Evolutionary conservation across 2,888 invertebrate genomes (phyloP).

Genomic region (Crioceris asparagi): DNA sequence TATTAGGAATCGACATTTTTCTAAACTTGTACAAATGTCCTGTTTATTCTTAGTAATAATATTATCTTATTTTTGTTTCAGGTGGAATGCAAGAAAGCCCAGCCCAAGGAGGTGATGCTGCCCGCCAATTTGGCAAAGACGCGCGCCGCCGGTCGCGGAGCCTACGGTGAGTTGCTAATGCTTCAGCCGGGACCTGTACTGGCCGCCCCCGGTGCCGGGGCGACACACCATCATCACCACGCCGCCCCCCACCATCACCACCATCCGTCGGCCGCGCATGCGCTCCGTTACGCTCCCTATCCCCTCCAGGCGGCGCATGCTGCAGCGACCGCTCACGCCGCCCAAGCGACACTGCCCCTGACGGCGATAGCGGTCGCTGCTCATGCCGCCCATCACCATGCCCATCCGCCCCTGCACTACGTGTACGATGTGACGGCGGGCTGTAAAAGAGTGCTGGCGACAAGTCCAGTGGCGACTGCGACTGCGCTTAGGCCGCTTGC

Average conservation of each 20-base stretch:
- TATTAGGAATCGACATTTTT: too few relatives aligned
- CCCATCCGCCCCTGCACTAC: slow-evolving; percentile 27
- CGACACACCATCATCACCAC: slow-evolving; percentile 28
- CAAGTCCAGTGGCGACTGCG: too few relatives aligned
- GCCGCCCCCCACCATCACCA: slow-evolving; percentile 22
- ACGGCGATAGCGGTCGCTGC: slow-evolving; percentile 36
- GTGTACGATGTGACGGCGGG: slow-evolving; percentile 40
- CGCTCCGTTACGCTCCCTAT: slow-evolving; percentile 52
- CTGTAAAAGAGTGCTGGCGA: slow-evolving; percentile 47
- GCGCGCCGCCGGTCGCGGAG: slow-evolving; percentile 88
- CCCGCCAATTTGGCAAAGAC: slow-evolving; percentile 94
- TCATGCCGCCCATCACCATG: slow-evolving; percentile 35
- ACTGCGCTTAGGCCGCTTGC: slow-evolving; percentile 36
- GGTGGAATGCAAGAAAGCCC: slow-evolving; percentile 99
- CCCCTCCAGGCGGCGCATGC: slow-evolving; percentile 37
- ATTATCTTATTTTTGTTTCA: slow-evolving; percentile 38
- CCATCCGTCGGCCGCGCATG: slow-evolving; percentile 32
- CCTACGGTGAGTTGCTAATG: slow-evolving; percentile 96
- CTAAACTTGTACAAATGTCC: too few relatives aligned
- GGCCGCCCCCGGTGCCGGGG: slow-evolving; percentile 22
- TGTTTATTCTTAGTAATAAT: too few relatives aligned
- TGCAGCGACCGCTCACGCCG: slow-evolving; percentile 32
- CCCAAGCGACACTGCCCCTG: slow-evolving; percentile 29
- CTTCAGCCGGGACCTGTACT: slow-evolving; percentile 51
- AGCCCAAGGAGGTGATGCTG: slow-evolving; percentile 99